Evolutionary conservation across 2,888 invertebrate species (phyloP).

Genomic region (Falcaria lacertinaria): DNA sequence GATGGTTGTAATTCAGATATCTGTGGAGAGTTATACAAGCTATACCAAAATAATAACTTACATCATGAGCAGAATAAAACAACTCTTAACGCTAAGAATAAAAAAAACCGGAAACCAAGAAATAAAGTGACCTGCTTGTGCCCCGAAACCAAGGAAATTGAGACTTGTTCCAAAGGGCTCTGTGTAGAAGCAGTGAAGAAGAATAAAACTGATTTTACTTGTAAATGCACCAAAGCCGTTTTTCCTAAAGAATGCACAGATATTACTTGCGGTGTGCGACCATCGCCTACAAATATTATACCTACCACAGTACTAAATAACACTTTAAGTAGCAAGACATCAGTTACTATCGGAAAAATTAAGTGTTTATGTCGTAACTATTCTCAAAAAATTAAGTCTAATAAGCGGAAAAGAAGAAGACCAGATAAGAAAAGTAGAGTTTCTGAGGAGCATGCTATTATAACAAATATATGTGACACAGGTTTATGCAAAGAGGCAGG

Average conservation of each 20-base stretch:
- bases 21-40: neutral
- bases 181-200: slow-evolving; percentile 12
- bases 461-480: slow-evolving; percentile 8
- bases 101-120: neutral
- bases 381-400: slow-evolving; percentile 14
- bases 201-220: slow-evolving; percentile 11
- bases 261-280: neutral
- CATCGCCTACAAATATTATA: neutral
- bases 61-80: neutral
- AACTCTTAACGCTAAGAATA: neutral
- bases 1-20: neutral
- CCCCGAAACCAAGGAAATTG: slow-evolving; percentile 1
- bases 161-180: slow-evolving; percentile 7
- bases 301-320: neutral
- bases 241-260: neutral
- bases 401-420: neutral
- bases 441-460: neutral
- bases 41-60: neutral
- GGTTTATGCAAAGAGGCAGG: slow-evolving; percentile 13
- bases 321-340: neutral
- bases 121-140: neutral
- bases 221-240: slow-evolving; percentile 7
- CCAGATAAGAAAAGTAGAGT: neutral
- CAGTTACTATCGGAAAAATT: slow-evolving; percentile 10
- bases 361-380: slow-evolving; percentile 14